phyloP scores from a whole-genome alignment of 2,113 vertebrate genomes.

The Cavia porcellus region DNA sequence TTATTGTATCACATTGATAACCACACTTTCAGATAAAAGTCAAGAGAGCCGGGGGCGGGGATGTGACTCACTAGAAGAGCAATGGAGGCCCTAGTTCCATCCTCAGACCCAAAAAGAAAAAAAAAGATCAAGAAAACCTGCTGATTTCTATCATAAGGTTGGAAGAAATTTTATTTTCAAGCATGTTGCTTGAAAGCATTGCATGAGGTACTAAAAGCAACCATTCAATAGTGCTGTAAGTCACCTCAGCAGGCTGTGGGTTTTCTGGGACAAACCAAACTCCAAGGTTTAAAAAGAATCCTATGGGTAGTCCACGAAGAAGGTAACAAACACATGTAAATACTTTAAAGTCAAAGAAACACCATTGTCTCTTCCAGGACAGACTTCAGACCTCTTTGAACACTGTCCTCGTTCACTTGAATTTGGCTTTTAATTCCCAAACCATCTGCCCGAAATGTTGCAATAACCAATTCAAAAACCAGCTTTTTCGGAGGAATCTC shows the following conservation, averaged over 20 bases:
- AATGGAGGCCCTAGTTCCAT: not conserved
- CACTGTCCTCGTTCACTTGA: not conserved
- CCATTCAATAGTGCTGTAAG: not conserved
- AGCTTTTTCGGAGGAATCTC: conserved; percentile 31
- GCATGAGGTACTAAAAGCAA: conserved; percentile 1
- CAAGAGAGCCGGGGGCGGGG: not conserved
- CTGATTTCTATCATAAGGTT: not conserved
- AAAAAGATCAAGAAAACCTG: not conserved
- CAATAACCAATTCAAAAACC: conserved; percentile 25
- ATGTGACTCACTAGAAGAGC: not conserved
- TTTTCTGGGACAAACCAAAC: conserved; percentile 23
- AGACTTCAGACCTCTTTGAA: not conserved
- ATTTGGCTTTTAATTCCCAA: conserved; percentile 20
- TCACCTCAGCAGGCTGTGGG: not conserved
- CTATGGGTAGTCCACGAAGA: not conserved
- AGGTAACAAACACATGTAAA: not conserved
- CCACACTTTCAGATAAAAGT: conserved; percentile 43
- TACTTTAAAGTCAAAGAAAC: conserved; percentile 2
- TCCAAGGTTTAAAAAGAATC: not conserved
- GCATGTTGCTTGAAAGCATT: not conserved
- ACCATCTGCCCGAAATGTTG: not conserved
- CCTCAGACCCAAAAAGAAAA: not conserved
- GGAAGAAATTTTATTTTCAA: conserved; percentile 26
- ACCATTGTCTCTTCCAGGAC: not conserved
- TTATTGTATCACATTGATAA: not conserved